Evolutionary conservation across 2,888 invertebrate species (phyloP).

Genomic region (Caenorhabditis virilis): DNA sequence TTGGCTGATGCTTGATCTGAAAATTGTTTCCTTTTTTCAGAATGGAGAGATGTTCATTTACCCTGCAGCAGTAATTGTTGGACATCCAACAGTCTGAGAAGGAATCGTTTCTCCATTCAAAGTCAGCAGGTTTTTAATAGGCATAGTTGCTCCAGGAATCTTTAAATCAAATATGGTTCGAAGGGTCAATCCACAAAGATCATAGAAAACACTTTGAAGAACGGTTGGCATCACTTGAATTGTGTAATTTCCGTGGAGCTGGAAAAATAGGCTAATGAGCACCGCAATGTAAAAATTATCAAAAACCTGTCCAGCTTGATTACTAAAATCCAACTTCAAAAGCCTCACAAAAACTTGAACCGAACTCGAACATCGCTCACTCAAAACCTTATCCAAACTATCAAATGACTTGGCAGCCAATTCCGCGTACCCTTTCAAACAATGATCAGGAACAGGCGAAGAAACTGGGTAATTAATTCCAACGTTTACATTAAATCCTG

Average conservation of each 20-base stretch:
- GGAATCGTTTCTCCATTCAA: slow-evolving; percentile 59
- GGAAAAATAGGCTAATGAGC: slow-evolving; percentile 1
- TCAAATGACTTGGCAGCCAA: slow-evolving; percentile 62
- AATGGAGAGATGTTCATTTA: too few species aligned
- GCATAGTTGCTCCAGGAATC: slow-evolving; percentile 78
- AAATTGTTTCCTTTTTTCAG: not conserved
- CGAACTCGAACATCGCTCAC: slow-evolving; percentile 90
- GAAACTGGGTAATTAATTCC: slow-evolving; percentile 59
- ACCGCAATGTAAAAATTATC: not conserved
- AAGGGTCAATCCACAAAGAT: slow-evolving; percentile 89
- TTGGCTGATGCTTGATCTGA: slow-evolving; percentile 78
- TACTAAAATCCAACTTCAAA: slow-evolving; percentile 76
- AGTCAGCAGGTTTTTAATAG: slow-evolving; percentile 56
- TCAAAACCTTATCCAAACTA: slow-evolving; percentile 80
- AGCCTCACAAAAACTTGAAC: slow-evolving; percentile 92
- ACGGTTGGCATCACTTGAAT: slow-evolving; percentile 85
- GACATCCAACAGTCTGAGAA: slow-evolving; percentile 50
- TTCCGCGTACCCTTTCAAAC: slow-evolving; percentile 63
- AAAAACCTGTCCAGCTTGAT: slow-evolving; percentile 61
- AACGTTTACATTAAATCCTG: slow-evolving; percentile 66
- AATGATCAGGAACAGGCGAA: slow-evolving; percentile 58
- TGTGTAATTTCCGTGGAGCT: slow-evolving; percentile 80
- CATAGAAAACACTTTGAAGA: slow-evolving; percentile 87
- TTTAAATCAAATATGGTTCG: slow-evolving; percentile 90
- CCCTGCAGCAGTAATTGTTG: slow-evolving; percentile 34